Base-by-base conservation (phyloP, 2,888 invertebrate species). In the Clostera curtula region DNA sequence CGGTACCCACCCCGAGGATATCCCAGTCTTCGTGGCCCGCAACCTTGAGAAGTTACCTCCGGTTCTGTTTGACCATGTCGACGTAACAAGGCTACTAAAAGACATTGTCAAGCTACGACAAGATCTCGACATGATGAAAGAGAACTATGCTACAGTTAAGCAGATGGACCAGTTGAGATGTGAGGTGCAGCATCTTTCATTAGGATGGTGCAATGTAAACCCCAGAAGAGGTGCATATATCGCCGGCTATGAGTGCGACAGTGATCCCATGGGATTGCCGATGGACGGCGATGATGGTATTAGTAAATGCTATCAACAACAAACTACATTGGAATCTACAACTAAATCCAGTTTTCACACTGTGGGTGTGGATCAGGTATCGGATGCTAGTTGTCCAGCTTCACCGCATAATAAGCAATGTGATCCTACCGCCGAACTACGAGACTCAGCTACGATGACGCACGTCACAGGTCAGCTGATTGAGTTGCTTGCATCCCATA, bases 41-140 rank as follows among this genome's bases (percentile, higher is more conserved):
- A n/a, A n/a, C n/a, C n/a, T n/a, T n/a, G n/a, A n/a, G n/a, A n/a
- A n/a, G n/a, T n/a, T n/a, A 17, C 38, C 42, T 2, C 42, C 42
- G 2, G 31, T 38, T 5, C 18, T 28, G n/a, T 39, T 43, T 22
- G 43, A 43, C 17, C 35, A 40, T 20, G 23, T 40, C 3, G 40
- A 43, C 14, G 30, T 21, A 5, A 34, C 32, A 7, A 26, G 26
- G 18, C 27, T 31, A 13, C 24, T 34, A 8, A 35, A 32, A 24
- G 36, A 33, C 13, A 24, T 36, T 11, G 23, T 33, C 4, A 28
- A 12, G n/a, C 15, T 34, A 23, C 19, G 24, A 15, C 16, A 24
- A 19, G 32, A 36, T 4, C 12, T 39, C 3, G 10, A 32, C 2
- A 6, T 11, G 7, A 22, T 42, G 4, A 29, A 26, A 5, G 20